Evolutionary conservation across 2,113 vertebrate genomes (phyloP).

Genomic region (Ovis canadensis): DNA sequence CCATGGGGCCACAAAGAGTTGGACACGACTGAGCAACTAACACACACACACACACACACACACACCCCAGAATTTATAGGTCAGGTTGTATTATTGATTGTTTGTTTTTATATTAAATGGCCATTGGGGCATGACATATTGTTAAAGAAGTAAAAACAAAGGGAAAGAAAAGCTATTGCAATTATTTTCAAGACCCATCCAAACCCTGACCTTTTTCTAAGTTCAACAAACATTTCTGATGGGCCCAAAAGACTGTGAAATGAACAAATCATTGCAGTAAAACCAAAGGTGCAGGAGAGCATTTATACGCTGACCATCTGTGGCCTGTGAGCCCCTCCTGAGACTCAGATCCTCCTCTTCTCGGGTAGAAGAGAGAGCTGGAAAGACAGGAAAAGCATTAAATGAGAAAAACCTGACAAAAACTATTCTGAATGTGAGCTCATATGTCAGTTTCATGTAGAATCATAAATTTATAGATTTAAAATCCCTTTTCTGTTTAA

Average conservation of each 20-base stretch:
- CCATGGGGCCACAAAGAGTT: not conserved
- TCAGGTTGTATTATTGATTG: not conserved
- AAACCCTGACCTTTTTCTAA: slow-evolving; percentile 5
- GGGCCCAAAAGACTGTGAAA: not conserved
- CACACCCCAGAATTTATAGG: not conserved
- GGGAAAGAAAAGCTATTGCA: not conserved
- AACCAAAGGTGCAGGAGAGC: not conserved
- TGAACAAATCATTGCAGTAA: not conserved
- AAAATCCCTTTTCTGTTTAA: not conserved
- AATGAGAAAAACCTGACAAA: not conserved
- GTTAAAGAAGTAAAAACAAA: not conserved
- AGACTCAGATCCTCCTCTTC: not conserved
- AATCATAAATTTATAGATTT: not conserved
- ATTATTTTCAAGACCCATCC: not conserved
- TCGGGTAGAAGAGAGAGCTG: not conserved
- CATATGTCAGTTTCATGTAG: not conserved
- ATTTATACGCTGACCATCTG: not conserved
- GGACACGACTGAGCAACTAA: not conserved
- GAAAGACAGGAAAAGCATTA: not conserved
- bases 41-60: not conserved
- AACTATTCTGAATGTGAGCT: not conserved
- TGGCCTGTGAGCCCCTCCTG: not conserved
- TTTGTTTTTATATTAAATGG: not conserved
- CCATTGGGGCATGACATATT: not conserved
- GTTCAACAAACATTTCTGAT: slow-evolving; percentile 12